A percentile compares a stretch with the other conserved stretches of the same genome.
Evolutionary conservation across 2,888 invertebrate genomes (phyloP).

Genomic region (Thereva unica): DNA sequence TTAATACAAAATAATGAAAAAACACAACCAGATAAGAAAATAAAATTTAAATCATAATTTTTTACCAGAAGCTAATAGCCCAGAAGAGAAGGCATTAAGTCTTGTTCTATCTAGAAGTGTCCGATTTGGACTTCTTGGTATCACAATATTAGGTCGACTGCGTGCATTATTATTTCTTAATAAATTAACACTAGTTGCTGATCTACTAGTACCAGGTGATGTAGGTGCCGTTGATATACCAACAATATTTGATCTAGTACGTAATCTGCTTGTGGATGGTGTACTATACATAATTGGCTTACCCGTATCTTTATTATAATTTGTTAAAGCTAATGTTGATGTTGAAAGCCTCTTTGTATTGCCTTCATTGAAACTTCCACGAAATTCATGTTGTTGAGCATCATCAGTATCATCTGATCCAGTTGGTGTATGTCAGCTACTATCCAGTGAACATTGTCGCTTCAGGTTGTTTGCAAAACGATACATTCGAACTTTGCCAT

Average conservation of each 20-base stretch:
- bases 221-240: conserved; percentile 10
- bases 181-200: background rate
- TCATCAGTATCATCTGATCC: conserved; percentile 3
- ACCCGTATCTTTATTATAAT: background rate
- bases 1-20: conserved; percentile 25
- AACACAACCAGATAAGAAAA: conserved; percentile 30
- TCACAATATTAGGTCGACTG: conserved; percentile 29
- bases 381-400: conserved; percentile 19
- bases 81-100: conserved; percentile 39
- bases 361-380: conserved; percentile 20
- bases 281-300: background rate
- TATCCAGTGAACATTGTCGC: conserved; percentile 47
- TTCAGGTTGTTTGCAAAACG: conserved; percentile 48
- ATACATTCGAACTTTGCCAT: conserved; percentile 50
- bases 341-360: conserved; percentile 33
- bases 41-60: conserved; percentile 41
- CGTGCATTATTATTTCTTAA: conserved; percentile 5
- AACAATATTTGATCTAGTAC: conserved; percentile 7
- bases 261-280: background rate
- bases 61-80: conserved; percentile 37
- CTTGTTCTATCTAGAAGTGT: conserved; percentile 39
- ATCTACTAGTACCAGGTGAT: conserved; percentile 1
- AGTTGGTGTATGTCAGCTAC: conserved; percentile 44
- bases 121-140: conserved; percentile 19
- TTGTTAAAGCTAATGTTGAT: conserved; percentile 24